Evolutionary conservation across 2,797 vertebrate species (phyloP), one percentile per base, ranked within the genome.

Genomic region (Sebastes baramenuke): DNA sequence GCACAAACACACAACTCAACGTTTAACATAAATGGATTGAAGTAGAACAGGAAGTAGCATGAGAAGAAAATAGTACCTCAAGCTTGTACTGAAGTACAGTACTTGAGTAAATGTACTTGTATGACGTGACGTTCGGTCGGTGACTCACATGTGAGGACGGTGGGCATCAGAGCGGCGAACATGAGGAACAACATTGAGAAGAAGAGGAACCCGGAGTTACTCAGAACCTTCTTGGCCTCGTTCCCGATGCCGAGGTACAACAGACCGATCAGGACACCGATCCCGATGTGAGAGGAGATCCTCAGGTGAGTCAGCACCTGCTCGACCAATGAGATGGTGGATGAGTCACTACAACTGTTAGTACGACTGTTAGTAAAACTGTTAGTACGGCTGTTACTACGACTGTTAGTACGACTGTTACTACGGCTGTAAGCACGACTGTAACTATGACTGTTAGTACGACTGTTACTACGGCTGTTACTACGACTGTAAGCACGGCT

Each of bases 171-270:
- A 1, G 98, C 98, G 0, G 98, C 98, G 2, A 99, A 99, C 98
- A 99, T 99, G 85, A 99, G 97, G 94, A 99, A 99, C 61, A 99
- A 96, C 98, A 99, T 99, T 93, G 98, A 99, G 96, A 99, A 99
- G 96, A 99, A 99, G 88, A 99, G 97, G 91, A 98, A 99, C 69
- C 98, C 98, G 0, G 97, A 98, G 95, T 99, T 99, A 93, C 98
- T 99, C 93, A 99, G 98, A 83, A 98, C 98, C 90, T 99, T 99
- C 95, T 96, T 97, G 68, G 98, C 98, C 1, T 99, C 98, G 0
- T 99, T 96, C 2, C 98, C 98, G 0, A 99, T 99, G 87, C 97
- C 96, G 88, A 99, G 94, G 89, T 99, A 99, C 75, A 99, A 94
- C 62, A 99, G 94, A 55, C 98, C 98, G 1, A 99, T 99, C 89